Evolutionary conservation across 2,797 vertebrate species (phyloP).

Genomic region (Lemur catta): DNA sequence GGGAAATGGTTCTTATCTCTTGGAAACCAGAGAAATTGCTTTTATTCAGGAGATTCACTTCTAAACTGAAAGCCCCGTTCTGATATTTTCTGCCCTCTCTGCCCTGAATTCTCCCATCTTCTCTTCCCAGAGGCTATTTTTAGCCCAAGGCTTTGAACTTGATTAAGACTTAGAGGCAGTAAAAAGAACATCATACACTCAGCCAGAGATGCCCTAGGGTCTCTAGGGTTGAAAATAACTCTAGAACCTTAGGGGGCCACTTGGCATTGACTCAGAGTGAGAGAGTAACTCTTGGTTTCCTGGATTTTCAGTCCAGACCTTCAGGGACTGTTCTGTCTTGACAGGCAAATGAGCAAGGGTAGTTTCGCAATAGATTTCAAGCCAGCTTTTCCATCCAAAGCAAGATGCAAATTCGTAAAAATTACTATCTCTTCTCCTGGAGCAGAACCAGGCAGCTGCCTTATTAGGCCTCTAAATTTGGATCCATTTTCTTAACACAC

Average conservation of each 20-base stretch:
- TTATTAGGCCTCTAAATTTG: conserved; percentile 32
- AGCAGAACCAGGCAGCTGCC: conserved; percentile 3
- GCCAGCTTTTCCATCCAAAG: conserved; percentile 42
- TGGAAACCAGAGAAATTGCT: conserved; percentile 22
- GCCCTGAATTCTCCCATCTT: not conserved
- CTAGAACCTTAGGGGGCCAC: not conserved
- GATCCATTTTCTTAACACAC: conserved; percentile 31
- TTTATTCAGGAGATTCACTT: not conserved
- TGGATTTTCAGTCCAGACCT: not conserved
- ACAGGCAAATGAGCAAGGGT: conserved; percentile 13
- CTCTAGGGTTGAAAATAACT: conserved; percentile 4
- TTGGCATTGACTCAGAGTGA: not conserved
- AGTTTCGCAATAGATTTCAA: conserved; percentile 2
- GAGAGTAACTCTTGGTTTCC: not conserved
- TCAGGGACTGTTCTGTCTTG: not conserved
- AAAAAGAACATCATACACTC: not conserved
- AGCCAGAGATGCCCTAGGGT: not conserved
- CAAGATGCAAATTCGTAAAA: conserved; percentile 36
- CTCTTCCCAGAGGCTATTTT: conserved; percentile 51
- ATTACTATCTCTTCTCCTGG: conserved; percentile 20
- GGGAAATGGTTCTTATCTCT: not conserved
- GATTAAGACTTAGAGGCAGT: conserved; percentile 14
- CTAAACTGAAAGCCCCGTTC: not conserved
- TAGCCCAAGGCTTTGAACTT: conserved; percentile 45
- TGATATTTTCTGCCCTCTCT: not conserved